Base-by-base conservation (phyloP, 2,888 invertebrate species). In the Heteropelma amictum region DNA sequence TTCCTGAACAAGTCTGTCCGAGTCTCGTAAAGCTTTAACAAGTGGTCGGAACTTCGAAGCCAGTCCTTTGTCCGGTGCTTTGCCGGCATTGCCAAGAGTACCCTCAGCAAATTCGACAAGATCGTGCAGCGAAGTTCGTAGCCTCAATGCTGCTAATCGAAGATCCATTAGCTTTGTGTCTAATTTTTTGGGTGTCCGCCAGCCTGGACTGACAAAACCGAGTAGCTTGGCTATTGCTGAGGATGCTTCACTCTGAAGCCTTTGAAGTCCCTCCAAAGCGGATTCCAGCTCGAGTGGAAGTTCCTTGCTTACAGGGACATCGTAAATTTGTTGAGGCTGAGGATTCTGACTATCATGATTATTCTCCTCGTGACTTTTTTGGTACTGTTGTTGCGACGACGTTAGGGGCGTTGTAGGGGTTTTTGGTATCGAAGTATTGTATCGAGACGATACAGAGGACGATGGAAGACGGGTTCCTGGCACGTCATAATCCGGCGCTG, bases 91-190 rank as follows among this genome's bases (percentile, higher is more conserved):
- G 35, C 96, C 97, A 72, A 97, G 90, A 23, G 96, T 94, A 78
- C 97, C 96, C 88, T 96, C 96, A 0, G 95, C 94, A 87, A 98
- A 98, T 80, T 97, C 95, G 0, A 96, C 93, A 72, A 97, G 93
- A 90, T 97, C 97, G 87, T 96, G 95, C 30, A 97, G 89, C 0
- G 96, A 94, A 2, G 95, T 94, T 79, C 95, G 92, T 51, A 98
- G 90, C 60, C 95, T 91, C 4, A 94, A 92, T 47, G 95, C 95
- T 4, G 96, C 94, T 79, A 96, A 91, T 89, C 95, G 95, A 42
- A 98, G 93, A 86, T 97, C 97, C 90, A 95, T 93, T 45, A 97
- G 90, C 69, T 93, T 93, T 12, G 93, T 92, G 80, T 96, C 95
- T 74, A 98, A 90, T 84, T 94, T 94, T 26, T 95, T 95, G 76